phyloP scores from a whole-genome alignment of 2,797 vertebrate species.

The Pangasius macronema region DNA sequence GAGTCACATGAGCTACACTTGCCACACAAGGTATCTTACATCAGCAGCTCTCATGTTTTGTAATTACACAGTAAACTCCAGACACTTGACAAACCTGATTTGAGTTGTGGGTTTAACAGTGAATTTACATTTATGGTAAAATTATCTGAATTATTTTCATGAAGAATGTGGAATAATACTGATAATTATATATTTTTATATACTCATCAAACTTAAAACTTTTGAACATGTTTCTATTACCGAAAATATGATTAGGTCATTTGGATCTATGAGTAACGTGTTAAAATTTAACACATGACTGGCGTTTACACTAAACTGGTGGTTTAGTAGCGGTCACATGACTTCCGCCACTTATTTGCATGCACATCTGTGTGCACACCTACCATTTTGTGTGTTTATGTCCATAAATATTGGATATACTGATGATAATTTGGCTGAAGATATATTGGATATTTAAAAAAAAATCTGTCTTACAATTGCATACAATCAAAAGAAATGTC shows the following conservation, averaged over 20 bases:
- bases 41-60: neutral
- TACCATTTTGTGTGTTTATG: neutral
- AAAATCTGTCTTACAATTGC: neutral
- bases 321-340: neutral
- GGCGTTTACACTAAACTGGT: neutral
- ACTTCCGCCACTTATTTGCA: neutral
- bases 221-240: neutral
- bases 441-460: neutral
- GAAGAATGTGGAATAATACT: neutral
- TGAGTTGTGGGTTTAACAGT: neutral
- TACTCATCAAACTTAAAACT: neutral
- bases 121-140: neutral
- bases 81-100: constrained; percentile 6
- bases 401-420: neutral
- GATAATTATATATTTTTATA: neutral
- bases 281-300: neutral
- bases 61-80: neutral
- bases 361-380: neutral
- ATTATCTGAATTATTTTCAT: neutral
- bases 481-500: neutral
- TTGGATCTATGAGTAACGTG: neutral
- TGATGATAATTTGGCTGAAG: neutral
- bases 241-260: neutral
- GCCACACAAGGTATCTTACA: neutral
- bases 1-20: neutral